Evolutionary conservation across 1,140 invertebrate genomes (phyloP).

Genomic region (Zaprionus gabonicus): DNA sequence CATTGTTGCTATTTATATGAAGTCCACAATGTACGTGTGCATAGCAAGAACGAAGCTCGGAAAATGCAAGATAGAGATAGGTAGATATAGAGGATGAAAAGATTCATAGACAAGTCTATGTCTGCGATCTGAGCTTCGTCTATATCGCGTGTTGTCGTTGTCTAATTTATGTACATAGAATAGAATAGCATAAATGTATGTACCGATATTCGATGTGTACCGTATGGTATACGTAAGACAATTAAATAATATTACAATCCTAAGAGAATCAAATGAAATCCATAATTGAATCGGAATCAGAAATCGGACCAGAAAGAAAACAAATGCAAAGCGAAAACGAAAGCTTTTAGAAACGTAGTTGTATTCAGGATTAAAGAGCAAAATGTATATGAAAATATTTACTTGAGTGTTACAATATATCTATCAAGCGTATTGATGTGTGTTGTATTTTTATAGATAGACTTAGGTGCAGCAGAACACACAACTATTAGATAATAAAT

Average conservation of each 20-base stretch:
- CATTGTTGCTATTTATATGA: conserved; percentile 19
- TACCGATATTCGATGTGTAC: not conserved
- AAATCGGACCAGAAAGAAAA: conserved; percentile 69
- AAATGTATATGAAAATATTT: conserved; percentile 11
- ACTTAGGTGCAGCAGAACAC: conserved; percentile 9
- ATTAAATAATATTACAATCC: conserved; percentile 23
- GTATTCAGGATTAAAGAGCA: conserved; percentile 16
- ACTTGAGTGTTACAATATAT: conserved; percentile 15
- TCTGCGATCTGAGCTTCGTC: not conserved
- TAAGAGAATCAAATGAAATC: conserved; percentile 61
- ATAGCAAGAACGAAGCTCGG: not conserved
- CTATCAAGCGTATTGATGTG: conserved; percentile 24
- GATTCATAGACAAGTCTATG: not conserved
- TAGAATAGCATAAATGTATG: not conserved
- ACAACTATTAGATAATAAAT: conserved; percentile 22
- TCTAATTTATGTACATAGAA: conserved; percentile 2
- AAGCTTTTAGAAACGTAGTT: conserved; percentile 20
- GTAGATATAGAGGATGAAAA: not conserved
- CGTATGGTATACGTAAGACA: conserved; percentile 2
- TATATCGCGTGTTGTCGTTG: not conserved
- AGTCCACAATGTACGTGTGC: not conserved
- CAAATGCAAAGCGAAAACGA: conserved; percentile 23
- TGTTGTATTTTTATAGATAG: conserved; percentile 42
- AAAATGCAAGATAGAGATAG: not conserved
- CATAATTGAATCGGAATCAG: conserved; percentile 59